Conservation (phyloP, 2,113 vertebrate species). For the Synodontis membranacea region DNA sequence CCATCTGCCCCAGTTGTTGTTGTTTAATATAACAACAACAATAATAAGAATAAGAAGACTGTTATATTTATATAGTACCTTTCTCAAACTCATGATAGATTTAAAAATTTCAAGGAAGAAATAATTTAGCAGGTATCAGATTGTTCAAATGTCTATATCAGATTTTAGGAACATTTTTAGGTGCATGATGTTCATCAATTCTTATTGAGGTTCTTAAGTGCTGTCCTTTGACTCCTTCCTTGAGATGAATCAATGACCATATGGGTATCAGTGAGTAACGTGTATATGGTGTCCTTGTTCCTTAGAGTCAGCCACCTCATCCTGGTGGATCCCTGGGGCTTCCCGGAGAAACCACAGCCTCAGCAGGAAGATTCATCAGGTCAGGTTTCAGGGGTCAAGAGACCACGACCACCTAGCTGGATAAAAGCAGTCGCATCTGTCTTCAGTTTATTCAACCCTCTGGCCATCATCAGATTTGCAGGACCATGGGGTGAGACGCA, state of each 20-base stretch:
- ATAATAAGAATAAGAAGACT: neutral
- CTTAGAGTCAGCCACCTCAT: conserved; percentile 86
- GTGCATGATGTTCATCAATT: neutral
- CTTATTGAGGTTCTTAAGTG: neutral
- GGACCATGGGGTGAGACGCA: conserved; percentile 83
- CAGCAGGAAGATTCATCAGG: conserved; percentile 57
- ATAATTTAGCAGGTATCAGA: neutral
- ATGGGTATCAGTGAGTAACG: neutral
- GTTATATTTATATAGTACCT: neutral
- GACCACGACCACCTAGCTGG: conserved; percentile 75
- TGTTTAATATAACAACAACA: neutral
- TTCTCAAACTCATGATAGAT: neutral
- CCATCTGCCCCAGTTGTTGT: too few relatives aligned
- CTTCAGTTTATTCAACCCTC: conserved; percentile 82
- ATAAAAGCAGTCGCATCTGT: conserved; percentile 76
- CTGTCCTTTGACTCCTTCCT: neutral
- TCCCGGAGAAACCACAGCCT: conserved; percentile 76
- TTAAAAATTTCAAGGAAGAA: neutral
- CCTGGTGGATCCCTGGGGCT: conserved; percentile 90
- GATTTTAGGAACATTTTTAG: neutral
- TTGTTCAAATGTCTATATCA: neutral
- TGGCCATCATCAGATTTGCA: conserved; percentile 87
- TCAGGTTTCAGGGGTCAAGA: conserved; percentile 55
- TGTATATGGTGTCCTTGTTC: conserved; percentile 2
- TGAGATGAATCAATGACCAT: neutral